Base-by-base conservation (phyloP, 2,113 vertebrate genomes). In the Xenotilapia caudafasciata region DNA sequence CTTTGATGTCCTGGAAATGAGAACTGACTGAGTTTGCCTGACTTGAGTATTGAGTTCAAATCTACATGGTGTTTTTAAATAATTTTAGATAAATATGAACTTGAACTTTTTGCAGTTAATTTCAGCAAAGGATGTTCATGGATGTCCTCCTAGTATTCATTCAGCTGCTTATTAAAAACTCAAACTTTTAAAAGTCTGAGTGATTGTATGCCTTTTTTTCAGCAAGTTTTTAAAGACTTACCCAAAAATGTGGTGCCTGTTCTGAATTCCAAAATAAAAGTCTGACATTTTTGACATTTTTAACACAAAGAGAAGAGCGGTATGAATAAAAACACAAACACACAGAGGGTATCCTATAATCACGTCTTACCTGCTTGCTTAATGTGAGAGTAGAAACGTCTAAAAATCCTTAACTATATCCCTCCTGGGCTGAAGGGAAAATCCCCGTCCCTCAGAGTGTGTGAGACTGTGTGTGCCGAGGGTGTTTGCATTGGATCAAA, bases 321-420 rank as follows among this genome's bases (percentile, higher is more conserved):
- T 11, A 33, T 35, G 33, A 19, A 55, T 35, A 28, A 2, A 68
- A 45, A 68, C n/a, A 56, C 45, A 85, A 31, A 84, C 40, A 82
- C 23, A 53, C 4, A 35, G 4, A 75, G 3, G 28, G 11, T 40
- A 12, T 58, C 75, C 28, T 70, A 35, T 35, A 60, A 31, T 42
- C 73, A 81, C 21, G 13, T 75, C 53, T 65, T 58, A 83, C 68
- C 79, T 88, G 56, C 14, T 38, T 75, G 28, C 28, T 82, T 28
- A 28, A 83, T 77, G 35, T 83, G 56, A 83, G 77, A 84, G 40
- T 26, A 80, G 79, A 86, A 90, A 91, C 54, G 65, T 86, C 88
- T 90, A 77, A 92, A 94, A 92, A 94, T 90, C 86, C 85, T 90
- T 89, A 86, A 70, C 82, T 84, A 73, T 83, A 91, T 93, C 93